Percentiles rank a stretch among this genome's conserved stretches.
These are phyloP conservation scores for human (Homo sapiens) DNA, from an alignment of 2,113 vertebrate species.

Conservation along the genomic window DNA sequence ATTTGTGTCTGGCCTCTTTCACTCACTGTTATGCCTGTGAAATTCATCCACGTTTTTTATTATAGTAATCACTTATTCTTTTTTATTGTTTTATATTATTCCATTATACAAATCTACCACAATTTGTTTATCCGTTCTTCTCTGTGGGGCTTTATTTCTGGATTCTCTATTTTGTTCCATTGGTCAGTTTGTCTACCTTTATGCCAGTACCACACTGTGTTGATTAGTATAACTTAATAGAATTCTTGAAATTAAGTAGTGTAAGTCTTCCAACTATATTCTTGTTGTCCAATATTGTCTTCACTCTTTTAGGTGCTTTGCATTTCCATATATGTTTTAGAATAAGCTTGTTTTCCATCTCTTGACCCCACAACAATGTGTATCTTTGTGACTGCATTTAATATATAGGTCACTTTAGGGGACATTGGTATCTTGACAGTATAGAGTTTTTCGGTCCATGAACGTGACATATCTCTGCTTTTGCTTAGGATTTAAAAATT, in stretches of 20 bases:
- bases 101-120: neutral
- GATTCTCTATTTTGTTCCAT: neutral
- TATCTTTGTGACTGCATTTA: neutral
- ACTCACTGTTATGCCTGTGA: neutral
- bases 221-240: neutral
- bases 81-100: neutral
- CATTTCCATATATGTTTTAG: conserved; percentile 9
- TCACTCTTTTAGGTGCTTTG: neutral
- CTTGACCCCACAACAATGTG: neutral
- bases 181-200: neutral
- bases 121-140: neutral
- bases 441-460: neutral
- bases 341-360: neutral
- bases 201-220: neutral
- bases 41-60: neutral
- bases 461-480: neutral
- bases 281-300: neutral
- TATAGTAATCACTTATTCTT: neutral
- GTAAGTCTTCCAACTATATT: neutral
- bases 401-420: neutral
- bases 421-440: neutral
- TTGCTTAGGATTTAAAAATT: neutral
- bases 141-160: neutral
- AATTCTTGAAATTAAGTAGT: neutral
- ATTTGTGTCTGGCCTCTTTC: neutral